A percentile compares a stretch with the other conserved stretches of the same genome.
Evolutionary conservation across 2,797 vertebrate genomes (phyloP).

Genomic region (Halcyon badia): DNA sequence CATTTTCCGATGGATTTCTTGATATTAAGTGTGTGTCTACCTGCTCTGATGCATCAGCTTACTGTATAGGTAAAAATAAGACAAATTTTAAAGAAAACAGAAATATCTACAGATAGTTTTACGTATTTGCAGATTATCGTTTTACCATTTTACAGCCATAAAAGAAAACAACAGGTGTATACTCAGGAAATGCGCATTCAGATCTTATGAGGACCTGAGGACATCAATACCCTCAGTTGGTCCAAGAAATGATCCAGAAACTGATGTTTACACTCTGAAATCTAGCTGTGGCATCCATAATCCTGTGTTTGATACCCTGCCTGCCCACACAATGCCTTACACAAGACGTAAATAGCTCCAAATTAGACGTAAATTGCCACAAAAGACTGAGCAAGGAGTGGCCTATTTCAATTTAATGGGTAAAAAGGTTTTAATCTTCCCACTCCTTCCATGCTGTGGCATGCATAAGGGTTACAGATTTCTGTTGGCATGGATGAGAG

Average conservation of each 20-base stretch:
- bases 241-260: background rate
- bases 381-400: background rate
- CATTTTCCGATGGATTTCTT: background rate
- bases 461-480: background rate
- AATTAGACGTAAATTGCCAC: background rate
- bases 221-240: background rate
- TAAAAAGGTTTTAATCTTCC: background rate
- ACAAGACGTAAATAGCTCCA: background rate
- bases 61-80: background rate
- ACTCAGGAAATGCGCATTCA: background rate
- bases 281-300: background rate
- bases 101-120: background rate
- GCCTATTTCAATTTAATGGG: background rate
- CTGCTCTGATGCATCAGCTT: background rate
- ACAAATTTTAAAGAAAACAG: background rate
- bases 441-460: accelerated
- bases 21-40: background rate
- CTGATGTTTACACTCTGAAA: background rate
- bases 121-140: accelerated
- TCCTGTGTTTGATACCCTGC: background rate
- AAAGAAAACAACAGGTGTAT: accelerated
- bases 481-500: background rate
- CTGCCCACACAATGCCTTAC: background rate
- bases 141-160: background rate
- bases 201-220: background rate